Percentiles rank a stretch among this genome's conserved stretches.
These are phyloP conservation scores for Chrysolina haemoptera DNA, from an alignment of 2,888 invertebrate genomes.

Conservation along the genomic window DNA sequence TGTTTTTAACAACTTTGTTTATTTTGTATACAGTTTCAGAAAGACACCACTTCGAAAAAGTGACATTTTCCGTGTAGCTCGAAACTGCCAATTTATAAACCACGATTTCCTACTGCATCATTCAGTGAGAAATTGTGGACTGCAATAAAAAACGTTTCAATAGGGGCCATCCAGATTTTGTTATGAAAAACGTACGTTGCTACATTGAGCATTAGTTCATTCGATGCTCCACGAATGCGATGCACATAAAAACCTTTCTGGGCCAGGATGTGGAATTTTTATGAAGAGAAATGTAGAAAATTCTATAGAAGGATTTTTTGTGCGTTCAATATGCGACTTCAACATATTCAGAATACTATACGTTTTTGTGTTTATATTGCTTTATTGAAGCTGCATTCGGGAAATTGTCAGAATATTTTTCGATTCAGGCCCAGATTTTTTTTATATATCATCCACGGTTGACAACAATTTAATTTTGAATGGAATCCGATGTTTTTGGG, in stretches of 20 bases:
- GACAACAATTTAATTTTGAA: conserved; percentile 4
- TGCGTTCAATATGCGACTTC: conserved; percentile 55
- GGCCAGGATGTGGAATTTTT: conserved; percentile 60
- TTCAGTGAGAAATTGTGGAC: neutral
- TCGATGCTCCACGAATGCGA: conserved; percentile 56
- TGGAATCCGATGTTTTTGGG: neutral
- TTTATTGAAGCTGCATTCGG: conserved; percentile 9
- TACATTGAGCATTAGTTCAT: conserved; percentile 57
- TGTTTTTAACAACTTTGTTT: no score
- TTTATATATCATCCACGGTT: neutral
- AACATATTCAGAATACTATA: conserved; percentile 51
- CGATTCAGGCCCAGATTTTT: neutral
- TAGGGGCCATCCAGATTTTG: conserved; percentile 14
- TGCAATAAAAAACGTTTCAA: neutral
- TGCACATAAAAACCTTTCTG: conserved; percentile 54
- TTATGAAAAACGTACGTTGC: conserved; percentile 54
- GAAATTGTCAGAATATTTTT: conserved; percentile 15
- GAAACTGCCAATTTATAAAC: neutral
- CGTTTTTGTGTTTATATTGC: conserved; percentile 41
- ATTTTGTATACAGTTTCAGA: no score
- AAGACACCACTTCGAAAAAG: neutral
- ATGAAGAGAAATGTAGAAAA: conserved; percentile 59
- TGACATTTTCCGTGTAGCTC: neutral
- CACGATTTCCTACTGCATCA: neutral
- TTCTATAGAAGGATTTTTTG: conserved; percentile 60